Percentiles rank a stretch among this genome's conserved stretches.
These are phyloP conservation scores for Lepus europaeus DNA, from an alignment of 2,113 vertebrate genomes.

Conservation along the genomic window DNA sequence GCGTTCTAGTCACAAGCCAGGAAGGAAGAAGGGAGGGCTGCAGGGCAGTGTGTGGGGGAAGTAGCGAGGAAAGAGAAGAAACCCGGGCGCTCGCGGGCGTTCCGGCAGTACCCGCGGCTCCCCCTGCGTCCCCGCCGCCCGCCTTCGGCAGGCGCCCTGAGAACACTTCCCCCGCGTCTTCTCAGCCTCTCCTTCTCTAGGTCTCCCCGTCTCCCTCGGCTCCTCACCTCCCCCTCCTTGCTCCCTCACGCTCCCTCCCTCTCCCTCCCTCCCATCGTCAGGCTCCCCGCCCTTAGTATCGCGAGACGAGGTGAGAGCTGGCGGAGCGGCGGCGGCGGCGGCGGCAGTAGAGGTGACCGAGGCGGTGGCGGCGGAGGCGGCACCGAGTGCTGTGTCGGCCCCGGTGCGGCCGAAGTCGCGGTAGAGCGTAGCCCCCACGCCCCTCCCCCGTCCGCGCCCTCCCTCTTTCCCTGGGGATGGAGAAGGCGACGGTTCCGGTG, in stretches of 20 bases:
- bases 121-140: not conserved
- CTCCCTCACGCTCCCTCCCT: constrained; percentile 22
- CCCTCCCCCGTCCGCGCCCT: constrained; percentile 71
- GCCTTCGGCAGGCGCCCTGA: not conserved
- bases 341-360: constrained; percentile 88
- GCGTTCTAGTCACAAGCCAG: constrained; percentile 15
- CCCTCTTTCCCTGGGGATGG: constrained; percentile 73
- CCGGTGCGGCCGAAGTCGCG: constrained; percentile 76
- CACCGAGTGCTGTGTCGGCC: constrained; percentile 67
- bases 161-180: not conserved
- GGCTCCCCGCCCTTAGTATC: constrained; percentile 82
- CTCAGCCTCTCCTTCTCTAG: not conserved
- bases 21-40: constrained; percentile 73
- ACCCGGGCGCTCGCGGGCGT: not conserved
- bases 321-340: constrained; percentile 80
- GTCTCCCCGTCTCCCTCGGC: not conserved
- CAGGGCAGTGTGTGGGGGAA: constrained; percentile 50
- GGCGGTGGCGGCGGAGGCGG: constrained; percentile 80
- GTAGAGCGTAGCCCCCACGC: constrained; percentile 68
- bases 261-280: constrained; percentile 66
- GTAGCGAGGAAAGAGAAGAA: constrained; percentile 24
- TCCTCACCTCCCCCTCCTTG: not conserved
- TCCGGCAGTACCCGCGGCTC: not conserved
- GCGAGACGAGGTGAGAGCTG: constrained; percentile 86
- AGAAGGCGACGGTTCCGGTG: constrained; percentile 80